A percentile compares a stretch with the other conserved stretches of the same genome.
These are phyloP conservation scores for Ictalurus furcatus DNA, from an alignment of 2,113 vertebrate species.

Conservation along the genomic window DNA sequence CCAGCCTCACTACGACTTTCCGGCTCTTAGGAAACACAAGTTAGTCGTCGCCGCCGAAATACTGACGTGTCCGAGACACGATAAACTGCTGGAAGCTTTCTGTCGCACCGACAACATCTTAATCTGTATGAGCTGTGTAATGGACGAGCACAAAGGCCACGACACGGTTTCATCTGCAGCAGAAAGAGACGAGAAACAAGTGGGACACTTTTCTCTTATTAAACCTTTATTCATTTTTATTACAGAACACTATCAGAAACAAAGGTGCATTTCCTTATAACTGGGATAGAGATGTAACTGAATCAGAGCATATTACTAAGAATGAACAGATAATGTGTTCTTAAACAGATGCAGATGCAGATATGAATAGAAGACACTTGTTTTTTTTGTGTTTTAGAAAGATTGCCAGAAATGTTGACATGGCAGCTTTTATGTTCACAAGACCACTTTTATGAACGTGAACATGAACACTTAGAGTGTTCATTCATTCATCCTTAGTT, in stretches of 20 bases:
- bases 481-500: no score
- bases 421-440: no score
- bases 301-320: not conserved
- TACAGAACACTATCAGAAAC: not conserved
- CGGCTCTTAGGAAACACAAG: constrained; percentile 42
- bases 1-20: constrained; percentile 34
- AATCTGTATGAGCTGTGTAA: constrained; percentile 50
- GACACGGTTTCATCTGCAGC: constrained; percentile 42
- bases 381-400: not conserved
- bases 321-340: not conserved
- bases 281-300: not conserved
- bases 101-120: constrained; percentile 53
- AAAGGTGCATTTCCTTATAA: not conserved
- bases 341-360: not conserved
- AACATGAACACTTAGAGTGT: no score
- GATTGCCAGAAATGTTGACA: not conserved
- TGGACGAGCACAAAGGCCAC: constrained; percentile 53
- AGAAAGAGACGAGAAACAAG: constrained; percentile 49
- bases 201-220: constrained; percentile 4
- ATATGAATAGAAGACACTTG: not conserved
- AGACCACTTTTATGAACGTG: no score
- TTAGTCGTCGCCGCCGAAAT: constrained; percentile 37
- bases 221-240: not conserved
- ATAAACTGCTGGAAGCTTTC: constrained; percentile 54
- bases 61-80: constrained; percentile 40